phyloP scores from a whole-genome alignment of 2,113 vertebrate species.

The Carollia perspicillata region DNA sequence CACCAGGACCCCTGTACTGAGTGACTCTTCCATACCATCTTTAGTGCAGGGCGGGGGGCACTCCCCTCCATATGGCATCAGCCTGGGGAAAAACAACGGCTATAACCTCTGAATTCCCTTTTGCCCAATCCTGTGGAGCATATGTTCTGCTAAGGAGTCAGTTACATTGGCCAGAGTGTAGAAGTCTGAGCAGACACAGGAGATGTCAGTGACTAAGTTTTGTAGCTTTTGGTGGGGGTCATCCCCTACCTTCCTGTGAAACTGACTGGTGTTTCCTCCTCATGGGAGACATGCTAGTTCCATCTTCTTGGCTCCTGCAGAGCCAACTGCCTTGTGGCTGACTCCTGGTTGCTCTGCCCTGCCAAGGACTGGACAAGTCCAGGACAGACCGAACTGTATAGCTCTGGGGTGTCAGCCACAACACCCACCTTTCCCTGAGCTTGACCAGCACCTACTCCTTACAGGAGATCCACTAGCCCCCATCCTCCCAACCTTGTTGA shows the following conservation, averaged over 20 bases:
- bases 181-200: too few relatives aligned
- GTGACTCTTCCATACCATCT: too few relatives aligned
- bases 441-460: not conserved
- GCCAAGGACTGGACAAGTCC: too few relatives aligned
- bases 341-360: too few relatives aligned
- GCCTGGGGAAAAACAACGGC: too few relatives aligned
- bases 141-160: not conserved
- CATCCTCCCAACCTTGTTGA: not conserved
- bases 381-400: not conserved
- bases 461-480: not conserved
- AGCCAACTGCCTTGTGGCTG: not conserved
- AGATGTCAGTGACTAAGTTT: too few relatives aligned
- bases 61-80: too few relatives aligned
- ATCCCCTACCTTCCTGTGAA: not conserved
- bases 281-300: not conserved
- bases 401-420: not conserved
- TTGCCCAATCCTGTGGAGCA: not conserved
- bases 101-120: not conserved
- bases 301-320: not conserved
- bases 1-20: too few relatives aligned
- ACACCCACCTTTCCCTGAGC: not conserved
- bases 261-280: not conserved
- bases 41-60: too few relatives aligned
- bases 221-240: not conserved
- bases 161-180: too few relatives aligned